A percentile compares a stretch with the other conserved stretches of the same genome.
These are phyloP conservation scores for Mixornis gularis DNA, from an alignment of 2,113 vertebrate genomes.

Conservation along the genomic window DNA sequence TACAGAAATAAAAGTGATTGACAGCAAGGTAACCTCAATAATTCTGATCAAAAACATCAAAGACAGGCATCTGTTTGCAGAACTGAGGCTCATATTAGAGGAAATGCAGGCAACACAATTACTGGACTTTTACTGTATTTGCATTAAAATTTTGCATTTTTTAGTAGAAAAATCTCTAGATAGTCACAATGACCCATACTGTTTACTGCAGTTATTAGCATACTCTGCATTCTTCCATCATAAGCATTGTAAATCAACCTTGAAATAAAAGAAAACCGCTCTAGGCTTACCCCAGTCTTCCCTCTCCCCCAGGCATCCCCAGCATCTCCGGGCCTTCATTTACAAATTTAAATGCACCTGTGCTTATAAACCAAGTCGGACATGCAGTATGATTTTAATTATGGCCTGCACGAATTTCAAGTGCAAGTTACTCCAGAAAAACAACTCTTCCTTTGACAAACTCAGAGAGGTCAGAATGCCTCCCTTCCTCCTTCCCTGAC, in stretches of 20 bases:
- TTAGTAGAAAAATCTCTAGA: background rate
- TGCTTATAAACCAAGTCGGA: rapidly evolving
- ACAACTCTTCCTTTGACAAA: background rate
- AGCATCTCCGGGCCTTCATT: background rate
- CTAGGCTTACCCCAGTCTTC: background rate
- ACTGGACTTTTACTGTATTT: background rate
- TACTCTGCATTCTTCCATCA: background rate
- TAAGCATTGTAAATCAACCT: background rate
- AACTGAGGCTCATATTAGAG: background rate
- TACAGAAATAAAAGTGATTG: rapidly evolving
- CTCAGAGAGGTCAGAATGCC: background rate
- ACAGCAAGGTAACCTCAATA: background rate
- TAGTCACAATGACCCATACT: background rate
- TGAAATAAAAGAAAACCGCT: background rate
- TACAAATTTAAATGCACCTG: background rate
- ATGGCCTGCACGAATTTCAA: background rate
- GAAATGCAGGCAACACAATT: background rate
- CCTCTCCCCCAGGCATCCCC: background rate
- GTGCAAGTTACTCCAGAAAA: background rate
- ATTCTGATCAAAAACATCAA: background rate
- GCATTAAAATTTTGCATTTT: background rate
- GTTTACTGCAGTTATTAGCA: background rate
- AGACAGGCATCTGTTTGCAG: background rate
- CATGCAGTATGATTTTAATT: background rate
- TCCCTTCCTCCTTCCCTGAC: rapidly evolving